A percentile compares a stretch with the other conserved stretches of the same genome.
phyloP scores from a whole-genome alignment of 2,888 invertebrate genomes.

The Xestia c-nigrum region DNA sequence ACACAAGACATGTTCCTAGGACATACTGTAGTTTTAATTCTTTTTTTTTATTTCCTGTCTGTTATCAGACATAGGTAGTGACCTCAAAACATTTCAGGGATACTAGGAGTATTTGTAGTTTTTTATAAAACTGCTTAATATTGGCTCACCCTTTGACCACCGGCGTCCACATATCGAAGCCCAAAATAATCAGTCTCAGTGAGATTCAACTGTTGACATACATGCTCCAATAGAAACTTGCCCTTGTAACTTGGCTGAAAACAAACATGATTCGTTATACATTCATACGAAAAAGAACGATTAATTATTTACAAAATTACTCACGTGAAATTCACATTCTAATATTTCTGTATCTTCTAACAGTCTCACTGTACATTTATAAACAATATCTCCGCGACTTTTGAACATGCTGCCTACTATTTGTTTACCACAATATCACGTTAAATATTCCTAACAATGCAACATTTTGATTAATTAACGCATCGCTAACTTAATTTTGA shows the following conservation, averaged over 20 bases:
- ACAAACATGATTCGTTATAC: constrained; percentile 36
- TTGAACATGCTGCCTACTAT: constrained; percentile 88
- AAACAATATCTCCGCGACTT: constrained; percentile 94
- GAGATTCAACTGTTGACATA: constrained; percentile 97
- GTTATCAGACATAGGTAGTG: background rate
- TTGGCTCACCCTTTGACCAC: constrained; percentile 95
- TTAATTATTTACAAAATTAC: constrained; percentile 65
- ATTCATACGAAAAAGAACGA: constrained; percentile 1
- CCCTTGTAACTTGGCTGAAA: constrained; percentile 97
- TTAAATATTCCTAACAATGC: constrained; percentile 56
- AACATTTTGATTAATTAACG: constrained; percentile 66
- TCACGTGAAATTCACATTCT: constrained; percentile 96
- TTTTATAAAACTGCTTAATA: background rate
- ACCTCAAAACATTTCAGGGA: constrained; percentile 3
- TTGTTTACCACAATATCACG: constrained; percentile 48
- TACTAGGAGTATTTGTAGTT: background rate
- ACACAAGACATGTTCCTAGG: background rate
- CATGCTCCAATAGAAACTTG: constrained; percentile 96
- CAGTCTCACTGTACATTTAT: constrained; percentile 96
- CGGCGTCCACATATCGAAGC: constrained; percentile 96
- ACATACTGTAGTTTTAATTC: background rate
- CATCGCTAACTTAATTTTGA: constrained; percentile 61
- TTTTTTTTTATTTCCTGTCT: background rate
- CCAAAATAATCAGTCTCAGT: constrained; percentile 98
- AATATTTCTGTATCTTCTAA: constrained; percentile 97